Base-by-base conservation (phyloP, 2,888 invertebrate species). In the Drosophila lacicola region DNA sequence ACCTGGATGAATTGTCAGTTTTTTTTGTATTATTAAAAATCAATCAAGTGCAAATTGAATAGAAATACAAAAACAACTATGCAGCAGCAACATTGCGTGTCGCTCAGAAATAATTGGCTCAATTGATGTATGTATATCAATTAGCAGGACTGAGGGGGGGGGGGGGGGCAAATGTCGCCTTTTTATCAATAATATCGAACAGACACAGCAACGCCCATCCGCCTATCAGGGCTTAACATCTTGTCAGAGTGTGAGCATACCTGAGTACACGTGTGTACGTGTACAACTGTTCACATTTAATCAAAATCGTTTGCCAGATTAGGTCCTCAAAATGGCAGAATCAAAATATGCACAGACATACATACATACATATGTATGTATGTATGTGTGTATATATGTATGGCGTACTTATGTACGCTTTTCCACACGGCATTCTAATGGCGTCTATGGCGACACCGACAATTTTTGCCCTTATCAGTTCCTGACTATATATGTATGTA, bases 391-490 rank as follows among this genome's bases (percentile, higher is more conserved):
- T 8, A 29, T n/a, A 29, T 33, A 10, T 41, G 29, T 29, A 29
- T 29, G 29, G 29, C 29, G 17, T 17, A 17, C 17, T 17, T 17
- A 1, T 17, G 39, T 10, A 50, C 36, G 44, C 19, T 5, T 44
- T 63, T 61, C 44, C 39, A 39, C 62, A 50, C 39, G 54, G 34
- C 37, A 44, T 60, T 71, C 50, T 46, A 66, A 72, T 66, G 55
- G 51, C 50, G 58, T 55, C 57, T 55, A 68, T 50, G n/a, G 45
- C 46, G 39, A n/a, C 37, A 36, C 21, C 46, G 42, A 55, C 71
- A 17, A 17, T 42, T 19, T 49, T 58, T 44, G 46, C 14, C n/a
- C 74, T 73, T 73, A 73, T 73, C 73, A 69, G 63, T 69, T 51
- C 13, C 46, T 74, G 42, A 46, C 60, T 50, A 41, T 54, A 49